These are phyloP conservation scores for Epiblema foenella DNA, from an alignment of 2,888 invertebrate species.

Conservation along the genomic window DNA sequence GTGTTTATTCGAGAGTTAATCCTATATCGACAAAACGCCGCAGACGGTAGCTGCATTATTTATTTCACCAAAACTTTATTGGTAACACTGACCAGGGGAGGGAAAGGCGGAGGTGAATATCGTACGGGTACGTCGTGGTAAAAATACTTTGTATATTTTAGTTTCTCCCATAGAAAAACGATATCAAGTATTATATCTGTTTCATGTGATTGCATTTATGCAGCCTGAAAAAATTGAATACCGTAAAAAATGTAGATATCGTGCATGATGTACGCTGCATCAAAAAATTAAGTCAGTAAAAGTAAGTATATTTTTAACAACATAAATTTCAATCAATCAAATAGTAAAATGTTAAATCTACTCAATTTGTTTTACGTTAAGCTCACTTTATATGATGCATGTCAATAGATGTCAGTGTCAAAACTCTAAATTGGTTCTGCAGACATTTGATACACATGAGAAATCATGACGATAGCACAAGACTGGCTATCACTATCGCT, in stretches of 20 bases:
- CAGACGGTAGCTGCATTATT: constrained; percentile 54
- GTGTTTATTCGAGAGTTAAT: constrained; percentile 52
- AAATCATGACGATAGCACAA: constrained; percentile 2
- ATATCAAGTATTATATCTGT: no score
- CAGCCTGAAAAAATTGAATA: no score
- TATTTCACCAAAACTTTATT: constrained; percentile 53
- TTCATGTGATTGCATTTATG: no score
- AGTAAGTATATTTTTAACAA: no score
- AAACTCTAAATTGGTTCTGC: background rate
- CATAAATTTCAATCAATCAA: no score
- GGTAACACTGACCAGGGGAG: constrained; percentile 44
- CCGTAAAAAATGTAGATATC: no score
- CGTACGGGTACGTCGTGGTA: background rate
- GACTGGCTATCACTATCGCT: background rate
- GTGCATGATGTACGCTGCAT: no score
- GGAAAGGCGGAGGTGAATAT: constrained; percentile 28
- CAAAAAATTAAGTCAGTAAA: no score
- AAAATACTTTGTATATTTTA: background rate
- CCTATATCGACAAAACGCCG: constrained; percentile 51
- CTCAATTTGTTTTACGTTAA: no score
- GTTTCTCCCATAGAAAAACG: background rate
- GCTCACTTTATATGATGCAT: no score
- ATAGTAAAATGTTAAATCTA: no score
- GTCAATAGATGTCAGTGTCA: background rate
- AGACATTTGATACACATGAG: background rate